phyloP scores from a whole-genome alignment of 2,113 vertebrate species.

The Pachycephala philippinensis region DNA sequence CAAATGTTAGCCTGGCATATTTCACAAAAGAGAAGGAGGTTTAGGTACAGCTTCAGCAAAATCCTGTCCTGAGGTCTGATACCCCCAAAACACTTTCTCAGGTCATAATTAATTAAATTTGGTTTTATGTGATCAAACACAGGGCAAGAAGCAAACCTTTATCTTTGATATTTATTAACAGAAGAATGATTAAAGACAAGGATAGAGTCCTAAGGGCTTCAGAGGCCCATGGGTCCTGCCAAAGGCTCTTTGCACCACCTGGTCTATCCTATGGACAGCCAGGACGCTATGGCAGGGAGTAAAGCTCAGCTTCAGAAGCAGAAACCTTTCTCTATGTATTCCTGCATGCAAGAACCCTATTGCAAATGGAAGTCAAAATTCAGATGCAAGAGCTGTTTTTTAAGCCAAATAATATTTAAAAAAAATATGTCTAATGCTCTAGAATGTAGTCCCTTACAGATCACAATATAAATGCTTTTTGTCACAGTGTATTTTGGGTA shows the following conservation, averaged over 20 bases:
- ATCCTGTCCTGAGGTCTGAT: background rate
- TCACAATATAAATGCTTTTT: background rate
- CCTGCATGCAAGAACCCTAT: background rate
- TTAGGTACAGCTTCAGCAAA: background rate
- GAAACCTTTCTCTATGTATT: background rate
- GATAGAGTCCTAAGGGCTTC: background rate
- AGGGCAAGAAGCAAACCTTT: background rate
- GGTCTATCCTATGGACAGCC: background rate
- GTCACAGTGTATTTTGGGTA: background rate
- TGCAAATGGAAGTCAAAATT: background rate
- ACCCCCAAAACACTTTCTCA: background rate
- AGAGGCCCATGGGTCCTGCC: background rate
- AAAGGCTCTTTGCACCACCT: conserved; percentile 7
- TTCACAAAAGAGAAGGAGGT: background rate
- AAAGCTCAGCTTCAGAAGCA: background rate
- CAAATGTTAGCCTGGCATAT: conserved; percentile 27
- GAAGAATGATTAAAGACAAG: background rate
- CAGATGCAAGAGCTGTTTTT: background rate
- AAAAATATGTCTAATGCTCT: background rate
- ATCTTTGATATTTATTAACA: background rate
- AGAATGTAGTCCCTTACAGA: background rate
- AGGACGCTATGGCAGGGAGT: background rate
- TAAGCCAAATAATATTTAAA: background rate
- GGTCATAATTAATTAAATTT: background rate
- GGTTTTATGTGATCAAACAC: background rate